Evolutionary conservation across 2,797 vertebrate genomes (phyloP).

Genomic region (Chrosomus eos): DNA sequence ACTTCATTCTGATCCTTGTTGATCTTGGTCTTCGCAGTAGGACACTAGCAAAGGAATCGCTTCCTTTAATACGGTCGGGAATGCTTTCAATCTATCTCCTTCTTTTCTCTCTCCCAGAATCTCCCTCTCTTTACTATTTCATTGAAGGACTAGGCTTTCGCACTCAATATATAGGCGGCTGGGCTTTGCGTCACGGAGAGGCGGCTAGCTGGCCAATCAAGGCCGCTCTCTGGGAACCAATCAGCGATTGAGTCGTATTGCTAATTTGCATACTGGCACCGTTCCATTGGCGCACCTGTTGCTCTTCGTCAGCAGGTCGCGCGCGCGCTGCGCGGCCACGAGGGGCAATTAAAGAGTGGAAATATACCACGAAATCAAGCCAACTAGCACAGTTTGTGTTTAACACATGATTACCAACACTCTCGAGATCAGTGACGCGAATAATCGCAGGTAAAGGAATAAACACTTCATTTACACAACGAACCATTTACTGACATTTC

Average conservation of each 20-base stretch:
- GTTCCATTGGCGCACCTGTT: conserved; percentile 72
- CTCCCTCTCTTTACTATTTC: conserved; percentile 78
- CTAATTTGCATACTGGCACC: conserved; percentile 65
- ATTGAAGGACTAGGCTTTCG: conserved; percentile 80
- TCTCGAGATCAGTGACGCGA: not conserved
- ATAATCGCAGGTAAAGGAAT: not conserved
- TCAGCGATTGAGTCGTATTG: conserved; percentile 50
- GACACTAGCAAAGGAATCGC: conserved; percentile 54
- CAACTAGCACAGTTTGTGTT: not conserved
- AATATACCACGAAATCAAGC: conserved; percentile 25
- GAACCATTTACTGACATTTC: not conserved
- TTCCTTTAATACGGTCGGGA: conserved; percentile 54
- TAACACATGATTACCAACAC: not conserved
- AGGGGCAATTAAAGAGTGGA: conserved; percentile 24
- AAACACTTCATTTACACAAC: not conserved
- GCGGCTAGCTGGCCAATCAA: conserved; percentile 58
- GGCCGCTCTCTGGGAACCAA: conserved; percentile 63
- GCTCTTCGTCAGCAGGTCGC: conserved; percentile 51
- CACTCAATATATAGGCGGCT: conserved; percentile 75
- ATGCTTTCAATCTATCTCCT: conserved; percentile 56
- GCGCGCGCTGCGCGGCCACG: not conserved
- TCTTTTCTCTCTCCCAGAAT: conserved; percentile 44
- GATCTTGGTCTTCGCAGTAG: conserved; percentile 62
- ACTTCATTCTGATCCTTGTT: conserved; percentile 80
- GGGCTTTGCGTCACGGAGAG: conserved; percentile 57